phyloP scores from a whole-genome alignment of 2,113 vertebrate species.

The Delphinapterus leucas region DNA sequence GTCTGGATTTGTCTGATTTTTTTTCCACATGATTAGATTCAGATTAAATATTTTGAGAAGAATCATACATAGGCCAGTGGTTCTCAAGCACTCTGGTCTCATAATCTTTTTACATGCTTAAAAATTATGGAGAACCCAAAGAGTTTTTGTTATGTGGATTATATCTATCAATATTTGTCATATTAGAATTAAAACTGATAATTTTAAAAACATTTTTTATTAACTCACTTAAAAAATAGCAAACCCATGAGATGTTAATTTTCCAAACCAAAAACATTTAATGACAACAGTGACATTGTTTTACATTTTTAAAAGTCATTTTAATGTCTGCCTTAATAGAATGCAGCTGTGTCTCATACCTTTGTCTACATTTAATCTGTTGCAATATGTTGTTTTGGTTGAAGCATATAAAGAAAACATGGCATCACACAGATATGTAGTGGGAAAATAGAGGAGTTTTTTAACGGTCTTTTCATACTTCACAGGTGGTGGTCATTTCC shows the following conservation, averaged over 20 bases:
- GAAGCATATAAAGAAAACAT: not conserved
- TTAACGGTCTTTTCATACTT: not conserved
- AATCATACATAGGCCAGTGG: not conserved
- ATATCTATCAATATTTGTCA: not conserved
- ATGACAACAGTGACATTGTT: not conserved
- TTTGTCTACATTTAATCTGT: not conserved
- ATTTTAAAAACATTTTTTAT: not conserved
- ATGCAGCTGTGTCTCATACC: constrained; percentile 5
- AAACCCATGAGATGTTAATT: not conserved
- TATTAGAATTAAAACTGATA: not conserved
- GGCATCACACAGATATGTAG: not conserved
- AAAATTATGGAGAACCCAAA: not conserved
- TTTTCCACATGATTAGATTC: not conserved
- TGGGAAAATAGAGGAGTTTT: not conserved
- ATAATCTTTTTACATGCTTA: not conserved
- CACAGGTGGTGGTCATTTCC: constrained; percentile 3
- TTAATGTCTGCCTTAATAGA: constrained; percentile 34
- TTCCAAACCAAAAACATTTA: not conserved
- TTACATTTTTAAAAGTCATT: constrained; percentile 30
- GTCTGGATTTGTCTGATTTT: not conserved
- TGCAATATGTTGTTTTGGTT: constrained; percentile 4
- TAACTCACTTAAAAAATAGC: not conserved
- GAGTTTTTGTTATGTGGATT: not conserved
- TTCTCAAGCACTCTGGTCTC: not conserved
- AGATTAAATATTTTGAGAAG: not conserved